Evolutionary conservation across 2,797 vertebrate species (phyloP).

Genomic region (Darevskia mixta): DNA sequence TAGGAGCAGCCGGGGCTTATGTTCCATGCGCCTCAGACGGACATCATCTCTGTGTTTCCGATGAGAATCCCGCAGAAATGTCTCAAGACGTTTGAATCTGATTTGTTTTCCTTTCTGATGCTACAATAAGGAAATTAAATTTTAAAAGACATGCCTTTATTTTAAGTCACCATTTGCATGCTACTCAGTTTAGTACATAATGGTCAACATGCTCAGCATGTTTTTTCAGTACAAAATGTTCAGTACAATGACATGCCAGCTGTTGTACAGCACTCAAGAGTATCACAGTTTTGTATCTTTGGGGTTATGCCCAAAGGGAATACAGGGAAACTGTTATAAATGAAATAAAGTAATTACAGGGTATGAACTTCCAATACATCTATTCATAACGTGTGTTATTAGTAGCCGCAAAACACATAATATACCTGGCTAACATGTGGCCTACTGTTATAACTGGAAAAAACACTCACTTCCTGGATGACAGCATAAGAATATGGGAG

Average conservation of each 20-base stretch:
- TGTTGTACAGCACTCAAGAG: not conserved
- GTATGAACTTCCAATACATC: too few relatives aligned
- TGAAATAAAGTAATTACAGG: too few relatives aligned
- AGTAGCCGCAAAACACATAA: too few relatives aligned
- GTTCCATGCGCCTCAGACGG: constrained; percentile 79
- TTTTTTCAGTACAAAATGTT: not conserved
- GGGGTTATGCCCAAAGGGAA: too few relatives aligned
- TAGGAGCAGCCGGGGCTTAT: constrained; percentile 72
- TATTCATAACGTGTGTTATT: too few relatives aligned
- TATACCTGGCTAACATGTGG: too few relatives aligned
- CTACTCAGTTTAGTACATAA: not conserved
- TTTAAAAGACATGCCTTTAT: not conserved
- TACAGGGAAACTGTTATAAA: too few relatives aligned
- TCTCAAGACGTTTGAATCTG: constrained; percentile 90
- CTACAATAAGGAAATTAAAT: constrained; percentile 63
- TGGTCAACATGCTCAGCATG: not conserved
- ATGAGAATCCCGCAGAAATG: constrained; percentile 86
- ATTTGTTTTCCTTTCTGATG: constrained; percentile 85
- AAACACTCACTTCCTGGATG: too few relatives aligned
- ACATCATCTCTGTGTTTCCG: constrained; percentile 81
- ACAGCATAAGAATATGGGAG: too few relatives aligned
- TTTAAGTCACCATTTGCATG: not conserved
- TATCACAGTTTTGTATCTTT: not conserved
- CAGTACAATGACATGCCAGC: not conserved
- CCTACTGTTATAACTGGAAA: too few relatives aligned